Evolutionary conservation across 2,888 invertebrate genomes (phyloP), one percentile per base, ranked within the genome.

Genomic region (Hydroisotoma schaefferi): DNA sequence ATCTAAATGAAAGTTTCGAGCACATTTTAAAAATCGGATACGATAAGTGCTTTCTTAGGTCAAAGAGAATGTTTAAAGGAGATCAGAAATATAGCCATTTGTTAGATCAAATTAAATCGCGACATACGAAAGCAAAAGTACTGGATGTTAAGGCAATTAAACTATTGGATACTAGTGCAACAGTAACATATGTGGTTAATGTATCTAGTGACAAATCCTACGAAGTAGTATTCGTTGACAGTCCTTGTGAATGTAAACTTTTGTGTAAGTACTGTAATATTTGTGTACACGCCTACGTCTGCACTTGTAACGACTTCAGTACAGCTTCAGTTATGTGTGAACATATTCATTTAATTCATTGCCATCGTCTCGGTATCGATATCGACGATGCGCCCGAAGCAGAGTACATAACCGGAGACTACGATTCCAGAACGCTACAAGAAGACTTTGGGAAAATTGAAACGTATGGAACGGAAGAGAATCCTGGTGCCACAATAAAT

Each of bases 11-110:
- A 22, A 61, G 54, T 22, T 56, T 71, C 27, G 65, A 69, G 22
- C 64, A 69, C n/a, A 68, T 71, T 28, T 57, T 71, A 2, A 71
- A 71, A 55, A 69, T 69, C 6, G 69, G 71, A 12, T 71, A 71
- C 28, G 71, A 71, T 53, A 69, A 67, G 53, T 71, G 71, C 25
- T 71, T 71, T 40, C 61, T 68, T 10, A 28, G 69, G 23, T 58
- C 62, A 4, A 71, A 71, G 37, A 33, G 69, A 23, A 43, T 71
- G 52, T 69, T 63, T 49, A 71, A 71, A 53, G 71, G 71, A 2
- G 71, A 71, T 49, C 68, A 69, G 37, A 71, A 69, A 47, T 44
- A 66, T 15, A 55, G 58, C 23, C 51, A 52, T 22, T 18, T 61
- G 8, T 23, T 65, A n/a, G 69, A 63, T 20, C 58, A 66, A 44